phyloP scores from a whole-genome alignment of 2,888 invertebrate genomes.

The Patella depressa region DNA sequence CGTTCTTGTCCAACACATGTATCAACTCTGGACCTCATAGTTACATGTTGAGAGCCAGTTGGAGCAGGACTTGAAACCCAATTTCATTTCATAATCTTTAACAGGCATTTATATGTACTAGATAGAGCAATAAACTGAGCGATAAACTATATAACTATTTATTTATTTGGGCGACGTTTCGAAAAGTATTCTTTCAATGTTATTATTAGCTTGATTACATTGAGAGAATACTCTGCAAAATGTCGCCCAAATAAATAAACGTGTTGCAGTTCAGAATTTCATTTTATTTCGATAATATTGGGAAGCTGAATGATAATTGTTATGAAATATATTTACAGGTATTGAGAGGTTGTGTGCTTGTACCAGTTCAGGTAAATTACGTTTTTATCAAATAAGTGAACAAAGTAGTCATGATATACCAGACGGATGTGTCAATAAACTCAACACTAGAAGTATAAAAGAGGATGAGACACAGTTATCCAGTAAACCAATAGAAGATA shows the following conservation, averaged over 20 bases:
- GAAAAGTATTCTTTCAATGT: no score
- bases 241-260: no score
- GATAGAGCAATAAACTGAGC: no score
- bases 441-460: slow-evolving; percentile 28
- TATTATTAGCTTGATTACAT: no score
- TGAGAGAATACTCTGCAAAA: no score
- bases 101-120: not conserved
- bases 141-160: no score
- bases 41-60: no score
- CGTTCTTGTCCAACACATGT: no score
- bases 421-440: slow-evolving; percentile 10
- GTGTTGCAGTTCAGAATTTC: not conserved
- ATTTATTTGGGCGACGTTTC: no score
- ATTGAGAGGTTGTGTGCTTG: slow-evolving; percentile 89
- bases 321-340: slow-evolving; percentile 70
- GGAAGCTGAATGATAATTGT: not conserved
- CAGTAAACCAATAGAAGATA: not conserved
- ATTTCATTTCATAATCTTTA: no score
- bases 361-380: slow-evolving; percentile 84
- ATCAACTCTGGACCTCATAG: no score
- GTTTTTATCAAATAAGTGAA: slow-evolving; percentile 75
- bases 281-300: not conserved
- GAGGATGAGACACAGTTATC: slow-evolving; percentile 22
- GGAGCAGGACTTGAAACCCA: no score
- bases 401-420: slow-evolving; percentile 29